Evolutionary conservation across 2,797 vertebrate species (phyloP), one percentile per base, ranked within the genome.

Genomic region (Oceanodroma leucorhoa): DNA sequence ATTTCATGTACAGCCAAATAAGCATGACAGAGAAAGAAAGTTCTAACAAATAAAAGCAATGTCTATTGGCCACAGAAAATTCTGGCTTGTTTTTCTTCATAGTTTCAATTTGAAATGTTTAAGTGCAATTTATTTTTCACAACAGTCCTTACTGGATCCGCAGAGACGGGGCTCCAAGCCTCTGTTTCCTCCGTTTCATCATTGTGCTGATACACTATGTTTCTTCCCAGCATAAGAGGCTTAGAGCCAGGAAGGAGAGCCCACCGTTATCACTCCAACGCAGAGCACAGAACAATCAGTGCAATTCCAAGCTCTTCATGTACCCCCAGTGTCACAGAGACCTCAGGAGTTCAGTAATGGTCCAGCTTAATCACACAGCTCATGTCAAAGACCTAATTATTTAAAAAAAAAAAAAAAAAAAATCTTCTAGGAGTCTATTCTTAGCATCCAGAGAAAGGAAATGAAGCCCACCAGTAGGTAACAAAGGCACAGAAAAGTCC

Each of bases 181-280:
- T 97, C 95, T 99, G 98, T 96, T 97, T 98, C 97, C 98, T 99
- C 96, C 98, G 98, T 97, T 99, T 99, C 98, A 99, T 99, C 97
- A 98, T 98, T 97, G 95, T 97, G 96, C 90, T 94, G 97, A 83
- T 95, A 82, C 66, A 87, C 91, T 85, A 70, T 34, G 84, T 58
- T 91, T 91, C 94, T 82, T 91, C 81, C 96, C 90, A 94, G 95
- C 84, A 7, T 95, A 95, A 96, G 94, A 95, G 94, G 97, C 89
- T 96, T 91, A 95, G 79, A 61, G 87, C 60, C 1, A 4, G 75
- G 80, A 73, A 87, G 55, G 75, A 80, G 88, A 84, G 86, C 83
- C 71, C 71, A 41, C 66, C 21, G 79, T 89, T 96, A 95, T 84
- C 92, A 79, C 91, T 95, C 71, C 91, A 73, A 41, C 11, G 55